Base-by-base conservation (phyloP, 1,140 invertebrate genomes). In the Pachypsylla venusta region DNA sequence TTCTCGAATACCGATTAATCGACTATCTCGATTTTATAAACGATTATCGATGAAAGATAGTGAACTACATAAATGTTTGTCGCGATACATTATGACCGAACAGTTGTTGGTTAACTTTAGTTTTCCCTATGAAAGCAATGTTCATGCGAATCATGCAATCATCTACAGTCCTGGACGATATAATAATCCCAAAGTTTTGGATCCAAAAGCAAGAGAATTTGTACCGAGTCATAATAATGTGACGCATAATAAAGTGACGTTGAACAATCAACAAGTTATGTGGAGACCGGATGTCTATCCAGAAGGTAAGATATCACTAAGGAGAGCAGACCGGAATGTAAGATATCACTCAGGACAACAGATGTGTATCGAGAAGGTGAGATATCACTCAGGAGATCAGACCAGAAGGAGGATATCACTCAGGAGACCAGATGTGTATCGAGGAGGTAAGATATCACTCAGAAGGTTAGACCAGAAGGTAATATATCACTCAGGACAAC, bases 271-370 rank as follows among this genome's bases (percentile, higher is more conserved):
- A 19, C 42, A 48, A 22, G 42, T 48, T 22, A 5, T 48, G 42
- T 48, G 42, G 42, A 5, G 42, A 5, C 42, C 42, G 7, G 42
- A 48, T 48, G n/a, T 48, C 4, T 19, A 5, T 5, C 42, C 42
- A 7, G 42, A n/a, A 48, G 42, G 42, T 48, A 19, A 48, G 42
- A 35, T n/a, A n/a, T n/a, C n/a, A n/a, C n/a, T n/a, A n/a, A n/a
- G n/a, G n/a, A n/a, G n/a, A n/a, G n/a, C n/a, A n/a, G n/a, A n/a
- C n/a, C n/a, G n/a, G n/a, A n/a, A n/a, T n/a, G n/a, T n/a, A n/a
- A n/a, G n/a, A n/a, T n/a, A n/a, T n/a, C n/a, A n/a, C n/a, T n/a
- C n/a, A n/a, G n/a, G n/a, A n/a, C n/a, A n/a, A n/a, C n/a, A n/a
- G n/a, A n/a, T n/a, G n/a, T n/a, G n/a, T n/a, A n/a, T n/a, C n/a